These are phyloP conservation scores for Sisyra nigra DNA, from an alignment of 2,888 invertebrate species.

Conservation along the genomic window DNA sequence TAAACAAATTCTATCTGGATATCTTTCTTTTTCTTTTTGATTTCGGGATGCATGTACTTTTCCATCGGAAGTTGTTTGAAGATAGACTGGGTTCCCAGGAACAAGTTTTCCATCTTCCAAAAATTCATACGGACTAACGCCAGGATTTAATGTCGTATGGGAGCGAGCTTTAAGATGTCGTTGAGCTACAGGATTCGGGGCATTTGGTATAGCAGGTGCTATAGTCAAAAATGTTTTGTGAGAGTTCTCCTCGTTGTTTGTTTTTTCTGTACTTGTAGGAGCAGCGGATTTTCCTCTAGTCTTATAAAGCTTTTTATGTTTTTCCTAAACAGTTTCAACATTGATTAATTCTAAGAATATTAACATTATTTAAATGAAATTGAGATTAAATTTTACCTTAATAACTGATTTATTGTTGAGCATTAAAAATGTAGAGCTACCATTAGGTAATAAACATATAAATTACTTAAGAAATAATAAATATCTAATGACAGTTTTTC, in stretches of 20 bases:
- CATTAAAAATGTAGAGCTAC: constrained; percentile 5
- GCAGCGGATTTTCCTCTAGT: constrained; percentile 31
- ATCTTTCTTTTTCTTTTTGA: constrained; percentile 60
- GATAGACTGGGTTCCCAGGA: constrained; percentile 26
- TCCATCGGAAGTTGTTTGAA: constrained; percentile 46
- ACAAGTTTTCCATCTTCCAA: constrained; percentile 13
- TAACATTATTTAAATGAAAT: background rate
- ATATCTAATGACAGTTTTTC: background rate
- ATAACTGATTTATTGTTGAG: constrained; percentile 4
- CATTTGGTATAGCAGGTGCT: constrained; percentile 22
- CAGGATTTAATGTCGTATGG: constrained; percentile 15
- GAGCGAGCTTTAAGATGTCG: constrained; percentile 27
- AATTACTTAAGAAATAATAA: background rate
- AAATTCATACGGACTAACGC: constrained; percentile 12
- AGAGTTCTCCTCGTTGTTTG: constrained; percentile 7
- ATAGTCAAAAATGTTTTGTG: constrained; percentile 18
- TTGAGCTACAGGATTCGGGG: constrained; percentile 14
- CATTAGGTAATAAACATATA: background rate
- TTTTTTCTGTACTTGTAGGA: constrained; percentile 11
- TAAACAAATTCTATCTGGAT: constrained; percentile 77
- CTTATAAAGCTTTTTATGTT: constrained; percentile 32
- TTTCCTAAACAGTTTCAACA: constrained; percentile 18
- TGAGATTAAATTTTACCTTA: background rate
- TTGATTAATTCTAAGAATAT: background rate
- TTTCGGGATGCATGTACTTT: constrained; percentile 52